phyloP scores from a whole-genome alignment of 2,888 invertebrate genomes.

The Cheilosia soror region DNA sequence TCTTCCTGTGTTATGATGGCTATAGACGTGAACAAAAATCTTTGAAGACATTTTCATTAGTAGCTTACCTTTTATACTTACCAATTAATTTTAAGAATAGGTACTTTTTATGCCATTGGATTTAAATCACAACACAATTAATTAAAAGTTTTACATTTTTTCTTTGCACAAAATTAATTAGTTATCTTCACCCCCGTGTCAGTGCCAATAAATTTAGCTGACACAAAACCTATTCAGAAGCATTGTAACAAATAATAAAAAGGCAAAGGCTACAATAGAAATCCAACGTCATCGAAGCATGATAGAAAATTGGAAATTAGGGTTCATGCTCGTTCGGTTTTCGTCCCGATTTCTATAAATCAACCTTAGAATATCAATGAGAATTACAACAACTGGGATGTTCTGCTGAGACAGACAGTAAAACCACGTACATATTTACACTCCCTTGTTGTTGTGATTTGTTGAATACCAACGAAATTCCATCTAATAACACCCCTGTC shows the following conservation, averaged over 20 bases:
- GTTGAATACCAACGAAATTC: no score
- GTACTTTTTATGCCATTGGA: no score
- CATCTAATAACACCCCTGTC: no score
- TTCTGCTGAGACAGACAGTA: background rate
- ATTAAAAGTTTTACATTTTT: constrained; percentile 8
- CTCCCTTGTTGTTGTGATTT: no score
- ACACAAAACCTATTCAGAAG: background rate
- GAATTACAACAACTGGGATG: constrained; percentile 18
- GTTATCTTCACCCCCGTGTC: constrained; percentile 4
- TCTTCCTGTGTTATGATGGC: no score
- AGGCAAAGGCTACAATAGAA: constrained; percentile 16
- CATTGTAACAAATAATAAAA: background rate
- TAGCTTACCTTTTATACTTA: no score
- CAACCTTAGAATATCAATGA: constrained; percentile 63
- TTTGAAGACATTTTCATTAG: no score
- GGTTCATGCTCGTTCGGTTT: constrained; percentile 57
- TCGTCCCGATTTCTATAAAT: constrained; percentile 45
- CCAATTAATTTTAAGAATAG: no score
- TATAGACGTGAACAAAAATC: no score
- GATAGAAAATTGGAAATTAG: constrained; percentile 60
- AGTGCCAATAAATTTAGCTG: constrained; percentile 1
- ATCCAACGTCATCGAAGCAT: constrained; percentile 35
- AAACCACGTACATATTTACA: no score
- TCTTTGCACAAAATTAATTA: constrained; percentile 7
- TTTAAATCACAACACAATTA: background rate